These are phyloP conservation scores for Gryllus longicercus DNA, from an alignment of 2,888 invertebrate genomes.

Conservation along the genomic window DNA sequence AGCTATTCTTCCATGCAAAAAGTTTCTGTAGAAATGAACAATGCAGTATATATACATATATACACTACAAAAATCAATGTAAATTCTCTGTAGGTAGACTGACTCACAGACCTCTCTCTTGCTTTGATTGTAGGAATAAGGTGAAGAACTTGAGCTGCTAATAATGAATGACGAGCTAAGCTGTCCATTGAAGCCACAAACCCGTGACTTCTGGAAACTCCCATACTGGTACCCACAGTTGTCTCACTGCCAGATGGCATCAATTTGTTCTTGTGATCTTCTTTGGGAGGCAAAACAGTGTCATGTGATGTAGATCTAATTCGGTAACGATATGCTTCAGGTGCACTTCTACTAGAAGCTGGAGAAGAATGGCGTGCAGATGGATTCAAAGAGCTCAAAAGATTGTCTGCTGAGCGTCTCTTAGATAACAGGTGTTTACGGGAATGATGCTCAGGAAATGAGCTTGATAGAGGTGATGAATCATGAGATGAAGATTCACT, in stretches of 20 bases:
- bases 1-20: conserved; percentile 73
- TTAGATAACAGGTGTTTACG: conserved; percentile 43
- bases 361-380: conserved; percentile 47
- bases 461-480: conserved; percentile 28
- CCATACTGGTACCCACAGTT: conserved; percentile 41
- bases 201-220: conserved; percentile 31
- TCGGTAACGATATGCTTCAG: conserved; percentile 41
- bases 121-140: conserved; percentile 80
- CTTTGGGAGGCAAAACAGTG: conserved; percentile 39
- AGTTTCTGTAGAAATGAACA: conserved; percentile 57
- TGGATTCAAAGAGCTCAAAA: conserved; percentile 44
- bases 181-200: conserved; percentile 56
- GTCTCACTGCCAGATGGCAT: conserved; percentile 41
- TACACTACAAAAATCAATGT: conserved; percentile 28
- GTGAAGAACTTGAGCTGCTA: conserved; percentile 76
- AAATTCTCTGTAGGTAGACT: conserved; percentile 23
- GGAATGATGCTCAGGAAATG: conserved; percentile 37
- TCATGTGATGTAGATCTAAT: conserved; percentile 46
- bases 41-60: background rate
- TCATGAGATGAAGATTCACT: conserved; percentile 34
- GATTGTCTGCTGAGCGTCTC: conserved; percentile 47
- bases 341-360: conserved; percentile 46
- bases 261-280: conserved; percentile 20
- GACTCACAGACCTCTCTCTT: conserved; percentile 60
- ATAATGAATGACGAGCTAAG: conserved; percentile 67